Percentiles rank a stretch among this genome's conserved stretches.
Conservation (phyloP, 2,888 invertebrate genomes). For the Lydus trimaculatus region DNA sequence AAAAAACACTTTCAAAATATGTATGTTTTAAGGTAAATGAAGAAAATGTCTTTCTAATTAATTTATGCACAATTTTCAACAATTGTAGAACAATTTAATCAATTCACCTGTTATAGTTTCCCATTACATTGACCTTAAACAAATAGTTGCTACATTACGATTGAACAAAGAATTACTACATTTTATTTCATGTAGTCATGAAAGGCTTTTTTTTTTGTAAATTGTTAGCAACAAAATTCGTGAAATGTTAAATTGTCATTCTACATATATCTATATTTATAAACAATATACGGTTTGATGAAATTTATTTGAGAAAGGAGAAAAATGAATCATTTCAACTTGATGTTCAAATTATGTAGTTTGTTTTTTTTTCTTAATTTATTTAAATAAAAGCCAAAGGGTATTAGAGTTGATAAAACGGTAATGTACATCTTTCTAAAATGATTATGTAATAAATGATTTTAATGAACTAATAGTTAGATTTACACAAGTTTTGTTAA, state of each 20-base stretch:
- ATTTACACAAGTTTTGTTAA: neutral
- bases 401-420: neutral
- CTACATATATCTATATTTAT: neutral
- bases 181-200: neutral
- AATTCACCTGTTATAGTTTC: neutral
- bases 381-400: neutral
- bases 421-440: neutral
- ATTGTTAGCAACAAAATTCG: constrained; percentile 8
- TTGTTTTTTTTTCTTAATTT: too few relatives aligned
- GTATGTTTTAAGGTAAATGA: too few relatives aligned
- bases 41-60: too few relatives aligned
- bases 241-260: constrained; percentile 15
- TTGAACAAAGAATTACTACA: constrained; percentile 6
- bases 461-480: neutral
- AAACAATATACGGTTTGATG: neutral
- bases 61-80: too few relatives aligned
- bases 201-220: neutral
- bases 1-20: too few relatives aligned
- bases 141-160: neutral
- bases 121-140: constrained; percentile 13
- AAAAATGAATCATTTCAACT: neutral
- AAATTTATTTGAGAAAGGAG: neutral
- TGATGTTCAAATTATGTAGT: too few relatives aligned
- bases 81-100: neutral
- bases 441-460: neutral